These are phyloP conservation scores for Oscheius sp. DNA, from an alignment of 2,888 invertebrate species.

Conservation along the genomic window DNA sequence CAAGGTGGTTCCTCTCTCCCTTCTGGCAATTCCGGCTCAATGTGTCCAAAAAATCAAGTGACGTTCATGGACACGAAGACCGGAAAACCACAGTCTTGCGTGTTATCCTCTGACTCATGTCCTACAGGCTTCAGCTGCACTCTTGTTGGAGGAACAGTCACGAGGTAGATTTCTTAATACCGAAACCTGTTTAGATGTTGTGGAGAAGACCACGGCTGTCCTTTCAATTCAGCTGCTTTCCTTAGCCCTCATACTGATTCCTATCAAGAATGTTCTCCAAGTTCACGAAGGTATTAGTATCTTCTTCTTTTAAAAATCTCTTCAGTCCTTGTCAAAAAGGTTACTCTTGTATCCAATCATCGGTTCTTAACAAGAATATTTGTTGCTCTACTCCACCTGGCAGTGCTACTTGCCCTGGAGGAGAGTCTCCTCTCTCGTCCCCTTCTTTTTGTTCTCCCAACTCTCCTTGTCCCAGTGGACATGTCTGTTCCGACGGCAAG, in stretches of 20 bases:
- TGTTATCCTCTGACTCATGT: constrained; percentile 58
- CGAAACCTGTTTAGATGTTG: constrained; percentile 51
- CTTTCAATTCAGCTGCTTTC: constrained; percentile 67
- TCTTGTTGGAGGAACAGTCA: constrained; percentile 62
- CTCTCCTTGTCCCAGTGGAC: constrained; percentile 64
- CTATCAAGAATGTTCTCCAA: constrained; percentile 62
- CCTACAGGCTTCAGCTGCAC: constrained; percentile 68
- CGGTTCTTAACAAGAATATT: constrained; percentile 63
- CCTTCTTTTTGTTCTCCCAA: constrained; percentile 61
- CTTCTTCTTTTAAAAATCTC: background rate
- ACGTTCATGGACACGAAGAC: constrained; percentile 61
- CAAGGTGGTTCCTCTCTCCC: constrained; percentile 48
- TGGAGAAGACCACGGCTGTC: constrained; percentile 67
- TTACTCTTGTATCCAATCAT: constrained; percentile 63
- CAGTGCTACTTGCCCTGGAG: constrained; percentile 60
- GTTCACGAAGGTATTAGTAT: constrained; percentile 38
- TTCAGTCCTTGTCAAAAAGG: constrained; percentile 62
- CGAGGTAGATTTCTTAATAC: constrained; percentile 33
- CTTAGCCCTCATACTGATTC: constrained; percentile 58
- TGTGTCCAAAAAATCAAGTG: constrained; percentile 64
- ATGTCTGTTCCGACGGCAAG: constrained; percentile 62
- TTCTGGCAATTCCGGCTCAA: constrained; percentile 33
- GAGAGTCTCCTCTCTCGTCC: constrained; percentile 59
- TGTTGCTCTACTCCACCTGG: constrained; percentile 64
- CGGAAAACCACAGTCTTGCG: constrained; percentile 64